Conservation (phyloP, 2,888 invertebrate genomes). For the Sphinx pinastri region DNA sequence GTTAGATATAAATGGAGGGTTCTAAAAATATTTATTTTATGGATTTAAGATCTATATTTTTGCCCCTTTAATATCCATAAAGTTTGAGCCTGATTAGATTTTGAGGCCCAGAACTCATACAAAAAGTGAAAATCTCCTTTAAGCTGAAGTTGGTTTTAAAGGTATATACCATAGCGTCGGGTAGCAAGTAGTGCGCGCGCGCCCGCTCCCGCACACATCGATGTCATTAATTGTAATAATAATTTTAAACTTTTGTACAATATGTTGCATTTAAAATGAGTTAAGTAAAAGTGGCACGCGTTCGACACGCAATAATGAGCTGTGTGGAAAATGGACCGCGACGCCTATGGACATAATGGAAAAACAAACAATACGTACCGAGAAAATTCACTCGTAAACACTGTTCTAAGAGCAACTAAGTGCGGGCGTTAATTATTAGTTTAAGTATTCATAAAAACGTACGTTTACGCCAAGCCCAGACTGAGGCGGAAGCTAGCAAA, state of each 20-base stretch:
- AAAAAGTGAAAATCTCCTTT: too few relatives aligned
- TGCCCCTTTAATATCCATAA: too few relatives aligned
- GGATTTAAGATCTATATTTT: too few relatives aligned
- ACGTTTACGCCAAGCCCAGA: conserved; percentile 49
- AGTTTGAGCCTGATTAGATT: too few relatives aligned
- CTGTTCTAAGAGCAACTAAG: conserved; percentile 68
- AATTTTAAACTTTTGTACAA: conserved; percentile 57
- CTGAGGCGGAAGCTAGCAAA: conserved; percentile 52
- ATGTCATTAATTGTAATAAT: conserved; percentile 69
- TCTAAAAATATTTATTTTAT: too few relatives aligned
- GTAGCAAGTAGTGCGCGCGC: conserved; percentile 32
- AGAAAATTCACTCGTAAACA: conserved; percentile 69
- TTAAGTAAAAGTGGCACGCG: conserved; percentile 55
- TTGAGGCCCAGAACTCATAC: too few relatives aligned
- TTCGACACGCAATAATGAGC: conserved; percentile 65
- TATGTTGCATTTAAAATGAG: conserved; percentile 55
- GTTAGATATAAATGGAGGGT: too few relatives aligned
- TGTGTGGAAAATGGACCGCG: conserved; percentile 60
- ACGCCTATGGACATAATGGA: conserved; percentile 51
- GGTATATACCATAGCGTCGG: not conserved
- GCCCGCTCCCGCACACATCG: conserved; percentile 46
- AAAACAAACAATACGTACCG: conserved; percentile 65
- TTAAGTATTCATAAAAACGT: conserved; percentile 73
- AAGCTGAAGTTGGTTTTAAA: too few relatives aligned
- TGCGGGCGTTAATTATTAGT: conserved; percentile 74